Base-by-base conservation (phyloP, 2,797 vertebrate genomes). In the Cryptoprocta ferox region DNA sequence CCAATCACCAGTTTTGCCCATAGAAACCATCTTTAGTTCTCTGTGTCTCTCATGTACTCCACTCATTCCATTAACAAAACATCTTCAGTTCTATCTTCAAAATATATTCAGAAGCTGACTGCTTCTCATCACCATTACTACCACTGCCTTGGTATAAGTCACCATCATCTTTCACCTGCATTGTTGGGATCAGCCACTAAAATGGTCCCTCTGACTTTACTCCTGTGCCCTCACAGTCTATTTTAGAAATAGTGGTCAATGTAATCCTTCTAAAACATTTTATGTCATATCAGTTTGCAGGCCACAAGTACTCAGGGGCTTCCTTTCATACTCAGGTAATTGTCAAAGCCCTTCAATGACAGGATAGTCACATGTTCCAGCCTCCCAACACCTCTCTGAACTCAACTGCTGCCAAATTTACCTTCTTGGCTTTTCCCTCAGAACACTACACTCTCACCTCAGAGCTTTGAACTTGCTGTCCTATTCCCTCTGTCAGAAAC, bases 241-340 rank as follows among this genome's bases (percentile, higher is more conserved):
- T 32, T 37, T 50, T 75, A 18, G 68, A 39, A 37, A 63, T 10
- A 63, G 5, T 11, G 9, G 19, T 63, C 39, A 30, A 35, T 63
- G 3, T 10, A 18, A 30, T 5, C 6, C 13, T n/a, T 37, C 8
- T 7, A 28, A 75, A 39, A 7, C 24, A 28, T 3, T n/a, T 21
- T 24, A 3, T 28, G 9, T 28, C 5, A 8, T 15, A 21, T 12
- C 71, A 30, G 32, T 59, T 59, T 70, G 4, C 19, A 37, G 19
- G 63, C 6, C 45, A 24, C 4, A 53, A 0, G 13, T n/a, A 26
- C 4, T 50, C 42, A 24, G 0, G 2, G 18, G 19, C 19, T 61
- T 70, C 10, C 21, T 5, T 5, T 19, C n/a, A 39, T 19, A 37
- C 35, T 92, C 65, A 19, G 50, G 50, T 35, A 53, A 63, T 53